Conservation (phyloP, 1,140 invertebrate species). For the Nautilus pompilius region DNA sequence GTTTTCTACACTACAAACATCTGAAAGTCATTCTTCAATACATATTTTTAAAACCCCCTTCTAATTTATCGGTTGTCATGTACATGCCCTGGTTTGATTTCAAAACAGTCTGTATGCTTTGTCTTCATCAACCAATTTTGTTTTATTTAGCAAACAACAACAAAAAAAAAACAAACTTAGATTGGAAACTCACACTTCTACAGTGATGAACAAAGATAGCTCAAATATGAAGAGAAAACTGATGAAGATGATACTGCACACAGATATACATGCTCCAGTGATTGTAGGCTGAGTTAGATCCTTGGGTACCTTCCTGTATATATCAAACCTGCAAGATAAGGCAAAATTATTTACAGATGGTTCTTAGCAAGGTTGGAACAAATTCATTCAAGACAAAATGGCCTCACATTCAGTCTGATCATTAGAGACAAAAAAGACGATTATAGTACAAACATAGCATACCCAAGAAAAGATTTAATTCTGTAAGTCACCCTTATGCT, state of each 20-base stretch:
- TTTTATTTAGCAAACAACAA: too few relatives aligned
- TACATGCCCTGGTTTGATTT: background rate
- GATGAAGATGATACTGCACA: constrained; percentile 62
- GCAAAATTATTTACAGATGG: too few relatives aligned
- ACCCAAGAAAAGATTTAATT: too few relatives aligned
- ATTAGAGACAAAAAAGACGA: too few relatives aligned
- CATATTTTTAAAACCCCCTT: background rate
- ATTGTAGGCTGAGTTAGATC: constrained; percentile 65
- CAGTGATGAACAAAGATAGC: constrained; percentile 58
- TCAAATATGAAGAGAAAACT: constrained; percentile 61
- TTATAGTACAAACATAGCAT: too few relatives aligned
- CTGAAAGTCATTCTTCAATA: background rate
- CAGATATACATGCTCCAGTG: constrained; percentile 64
- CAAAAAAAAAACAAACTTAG: constrained; percentile 11
- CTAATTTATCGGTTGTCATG: background rate
- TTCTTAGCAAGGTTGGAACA: too few relatives aligned
- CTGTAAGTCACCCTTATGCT: too few relatives aligned
- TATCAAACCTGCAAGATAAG: constrained; percentile 59
- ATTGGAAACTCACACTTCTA: constrained; percentile 60
- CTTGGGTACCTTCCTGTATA: constrained; percentile 67
- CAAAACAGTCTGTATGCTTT: background rate
- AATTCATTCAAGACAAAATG: too few relatives aligned
- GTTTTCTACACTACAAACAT: background rate
- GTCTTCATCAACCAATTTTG: background rate
- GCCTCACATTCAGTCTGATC: too few relatives aligned